Conservation (phyloP, 2,113 vertebrate genomes). For the Danionella cerebrum region DNA sequence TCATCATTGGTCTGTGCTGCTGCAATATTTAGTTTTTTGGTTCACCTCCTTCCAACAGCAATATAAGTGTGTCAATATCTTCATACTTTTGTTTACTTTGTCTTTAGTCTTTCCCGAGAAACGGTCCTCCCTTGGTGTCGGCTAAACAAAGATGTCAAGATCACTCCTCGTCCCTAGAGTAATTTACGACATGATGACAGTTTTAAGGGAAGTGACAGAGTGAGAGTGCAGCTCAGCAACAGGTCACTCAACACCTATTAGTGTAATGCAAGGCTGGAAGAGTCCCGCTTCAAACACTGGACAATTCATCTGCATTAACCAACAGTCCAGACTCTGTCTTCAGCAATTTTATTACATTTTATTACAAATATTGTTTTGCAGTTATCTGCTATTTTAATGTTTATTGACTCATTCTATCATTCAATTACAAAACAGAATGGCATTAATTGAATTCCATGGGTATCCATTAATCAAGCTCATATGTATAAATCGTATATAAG, state of each 20-base stretch:
- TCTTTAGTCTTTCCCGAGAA: constrained; percentile 28
- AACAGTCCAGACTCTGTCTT: background rate
- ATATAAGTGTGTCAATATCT: constrained; percentile 40
- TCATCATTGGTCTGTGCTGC: constrained; percentile 37
- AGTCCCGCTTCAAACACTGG: constrained; percentile 31
- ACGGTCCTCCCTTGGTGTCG: constrained; percentile 37
- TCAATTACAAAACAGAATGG: background rate
- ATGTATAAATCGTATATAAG: background rate
- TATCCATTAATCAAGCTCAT: background rate
- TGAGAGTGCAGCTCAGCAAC: constrained; percentile 58
- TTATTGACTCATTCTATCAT: background rate
- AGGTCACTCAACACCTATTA: constrained; percentile 53
- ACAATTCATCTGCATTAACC: constrained; percentile 12
- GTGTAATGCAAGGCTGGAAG: constrained; percentile 31
- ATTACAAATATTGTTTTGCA: background rate
- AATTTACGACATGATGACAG: constrained; percentile 72
- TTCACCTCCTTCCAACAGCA: constrained; percentile 42
- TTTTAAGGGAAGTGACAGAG: constrained; percentile 59
- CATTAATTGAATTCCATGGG: background rate
- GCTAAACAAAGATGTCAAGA: constrained; percentile 58
- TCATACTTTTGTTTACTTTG: constrained; percentile 13
- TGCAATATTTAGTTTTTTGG: constrained; percentile 47
- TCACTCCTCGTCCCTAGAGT: constrained; percentile 46
- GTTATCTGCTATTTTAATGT: constrained; percentile 1
- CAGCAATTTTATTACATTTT: background rate